Base-by-base conservation (phyloP, 2,113 vertebrate species). In the Eidolon helvum region DNA sequence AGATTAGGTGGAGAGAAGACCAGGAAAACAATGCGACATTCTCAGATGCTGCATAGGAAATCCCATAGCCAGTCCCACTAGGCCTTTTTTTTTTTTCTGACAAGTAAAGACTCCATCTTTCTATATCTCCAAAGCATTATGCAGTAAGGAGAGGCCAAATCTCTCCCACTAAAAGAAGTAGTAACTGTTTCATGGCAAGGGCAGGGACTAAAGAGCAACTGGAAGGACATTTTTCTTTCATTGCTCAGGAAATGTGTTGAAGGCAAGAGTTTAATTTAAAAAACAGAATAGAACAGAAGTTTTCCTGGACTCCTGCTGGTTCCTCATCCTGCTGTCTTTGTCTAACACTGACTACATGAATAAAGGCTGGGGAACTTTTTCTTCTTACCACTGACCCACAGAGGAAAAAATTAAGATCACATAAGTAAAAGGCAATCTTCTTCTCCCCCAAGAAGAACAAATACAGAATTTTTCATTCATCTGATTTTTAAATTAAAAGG, bases 241-340 rank as follows among this genome's bases (percentile, higher is more conserved):
- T 74, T 87, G 77, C 71, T 94, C 92, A 90, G 83, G 83, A 96
- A 95, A 77, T 84, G 24, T 48, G 68, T 43, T 92, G n/a, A 97
- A 92, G 53, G 69, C 84, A 53, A 61, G 40, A 87, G 65, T 90
- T 97, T 79, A 95, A 94, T 94, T 82, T 82, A 95, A 96, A 72
- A 89, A 97, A 92, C 43, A 50, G 69, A 83, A 75, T 53, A 50
- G 59, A 72, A 14, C 69, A 95, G 61, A 80, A 69, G 22, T 91
- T 87, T 96, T 88, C 75, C 87, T 94, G 79, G 16, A 69, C 87
- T 77, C 79, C 87, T 66, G 50, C 85, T 87, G 94, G 28, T 63
- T 74, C 38, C 78, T 96, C 53, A 84, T 71, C 63, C 59, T 92
- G 65, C 57, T 74, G 4, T 63, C 45, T 35, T 72, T 85, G 59